A percentile compares a stretch with the other conserved stretches of the same genome.
Evolutionary conservation across 2,888 invertebrate genomes (phyloP).

Genomic region (Metalampra italica): DNA sequence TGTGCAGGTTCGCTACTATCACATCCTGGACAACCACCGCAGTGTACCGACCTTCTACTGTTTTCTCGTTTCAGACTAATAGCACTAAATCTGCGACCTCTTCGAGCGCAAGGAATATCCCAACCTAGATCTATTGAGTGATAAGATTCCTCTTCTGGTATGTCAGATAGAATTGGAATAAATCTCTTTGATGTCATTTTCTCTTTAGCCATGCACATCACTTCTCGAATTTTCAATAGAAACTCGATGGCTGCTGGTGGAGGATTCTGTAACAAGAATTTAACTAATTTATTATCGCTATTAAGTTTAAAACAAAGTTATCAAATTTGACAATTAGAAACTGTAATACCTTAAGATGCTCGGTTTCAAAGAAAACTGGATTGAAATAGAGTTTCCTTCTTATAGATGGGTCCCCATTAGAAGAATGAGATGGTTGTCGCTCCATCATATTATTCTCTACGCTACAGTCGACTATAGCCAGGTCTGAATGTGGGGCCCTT

Average conservation of each 20-base stretch:
- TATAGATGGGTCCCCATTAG: conserved; percentile 61
- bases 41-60: conserved; percentile 75
- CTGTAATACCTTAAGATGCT: conserved; percentile 83
- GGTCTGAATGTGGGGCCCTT: conserved; percentile 68
- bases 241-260: conserved; percentile 95
- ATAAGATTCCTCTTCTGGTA: conserved; percentile 86
- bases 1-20: conserved; percentile 53
- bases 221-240: conserved; percentile 91
- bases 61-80: conserved; percentile 81
- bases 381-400: conserved; percentile 92
- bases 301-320: background rate
- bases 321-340: background rate
- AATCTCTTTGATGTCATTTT: conserved; percentile 91
- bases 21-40: conserved; percentile 84
- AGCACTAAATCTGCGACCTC: conserved; percentile 75
- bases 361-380: conserved; percentile 93
- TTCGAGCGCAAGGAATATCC: conserved; percentile 69
- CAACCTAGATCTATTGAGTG: conserved; percentile 70
- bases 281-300: background rate
- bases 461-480: conserved; percentile 67
- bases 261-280: conserved; percentile 82
- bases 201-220: conserved; percentile 91
- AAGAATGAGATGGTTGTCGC: conserved; percentile 45
- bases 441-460: conserved; percentile 41
- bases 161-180: conserved; percentile 86